Evolutionary conservation across 2,113 vertebrate genomes (phyloP).

Genomic region (Lagopus muta): DNA sequence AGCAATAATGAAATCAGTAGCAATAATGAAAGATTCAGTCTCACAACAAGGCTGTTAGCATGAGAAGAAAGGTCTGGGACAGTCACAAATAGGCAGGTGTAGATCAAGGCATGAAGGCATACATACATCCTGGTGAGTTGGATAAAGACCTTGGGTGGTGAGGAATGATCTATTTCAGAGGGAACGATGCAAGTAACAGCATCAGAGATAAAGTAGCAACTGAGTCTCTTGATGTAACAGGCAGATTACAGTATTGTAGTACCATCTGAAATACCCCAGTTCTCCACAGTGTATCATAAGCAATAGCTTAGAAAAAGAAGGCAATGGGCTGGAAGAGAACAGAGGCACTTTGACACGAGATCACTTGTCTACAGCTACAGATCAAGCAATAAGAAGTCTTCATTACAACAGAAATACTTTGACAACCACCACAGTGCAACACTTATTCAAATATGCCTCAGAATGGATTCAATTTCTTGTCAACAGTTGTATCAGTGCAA

Average conservation of each 20-base stretch:
- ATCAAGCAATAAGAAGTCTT: background rate
- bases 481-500: background rate
- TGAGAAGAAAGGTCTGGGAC: background rate
- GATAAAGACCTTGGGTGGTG: background rate
- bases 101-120: background rate
- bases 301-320: background rate
- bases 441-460: background rate
- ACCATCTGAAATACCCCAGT: background rate
- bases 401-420: background rate
- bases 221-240: background rate
- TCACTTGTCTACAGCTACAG: background rate
- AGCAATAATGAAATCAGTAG: background rate
- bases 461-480: background rate
- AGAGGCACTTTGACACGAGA: background rate
- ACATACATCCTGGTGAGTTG: background rate
- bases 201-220: background rate
- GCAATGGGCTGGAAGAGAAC: background rate
- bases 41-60: background rate
- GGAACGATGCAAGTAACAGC: background rate
- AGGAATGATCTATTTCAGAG: background rate
- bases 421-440: background rate
- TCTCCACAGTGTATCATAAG: background rate
- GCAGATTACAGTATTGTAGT: background rate
- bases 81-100: background rate
- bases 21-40: background rate